Conservation (phyloP, 2,797 vertebrate genomes). For the Pantherophis vulpinus region DNA sequence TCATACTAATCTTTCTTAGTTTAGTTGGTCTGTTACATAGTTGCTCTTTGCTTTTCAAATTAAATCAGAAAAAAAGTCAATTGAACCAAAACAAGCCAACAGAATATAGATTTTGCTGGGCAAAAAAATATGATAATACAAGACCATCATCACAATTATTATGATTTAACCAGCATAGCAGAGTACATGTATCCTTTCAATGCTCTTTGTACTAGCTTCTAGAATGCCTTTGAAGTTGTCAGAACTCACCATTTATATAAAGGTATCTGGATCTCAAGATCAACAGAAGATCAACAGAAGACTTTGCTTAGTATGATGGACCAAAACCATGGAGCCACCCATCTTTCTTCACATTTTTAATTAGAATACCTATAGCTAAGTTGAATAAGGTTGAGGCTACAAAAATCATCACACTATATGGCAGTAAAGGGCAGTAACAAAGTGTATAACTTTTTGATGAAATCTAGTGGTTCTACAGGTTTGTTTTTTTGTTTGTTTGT, state of each 20-base stretch:
- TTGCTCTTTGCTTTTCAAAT: background rate
- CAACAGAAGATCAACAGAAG: background rate
- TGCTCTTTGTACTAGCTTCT: background rate
- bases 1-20: background rate
- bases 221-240: background rate
- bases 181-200: background rate
- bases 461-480: background rate
- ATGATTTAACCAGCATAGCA: background rate
- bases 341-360: background rate
- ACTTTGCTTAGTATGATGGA: background rate
- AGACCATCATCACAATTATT: background rate
- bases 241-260: background rate
- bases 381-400: background rate
- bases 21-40: background rate
- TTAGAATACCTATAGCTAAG: background rate
- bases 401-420: background rate
- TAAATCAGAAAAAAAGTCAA: background rate
- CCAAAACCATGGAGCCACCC: background rate
- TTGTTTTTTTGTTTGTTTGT: too few species aligned
- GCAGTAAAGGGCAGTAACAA: background rate
- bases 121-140: background rate
- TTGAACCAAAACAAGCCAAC: background rate
- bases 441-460: background rate
- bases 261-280: background rate
- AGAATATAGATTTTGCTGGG: background rate